Evolutionary conservation across 30 jellyfish, hydroid and myxozoan genomes (phyloP), one percentile per base, ranked within the genome.

Genomic region (Turritopsis dohrnii): DNA sequence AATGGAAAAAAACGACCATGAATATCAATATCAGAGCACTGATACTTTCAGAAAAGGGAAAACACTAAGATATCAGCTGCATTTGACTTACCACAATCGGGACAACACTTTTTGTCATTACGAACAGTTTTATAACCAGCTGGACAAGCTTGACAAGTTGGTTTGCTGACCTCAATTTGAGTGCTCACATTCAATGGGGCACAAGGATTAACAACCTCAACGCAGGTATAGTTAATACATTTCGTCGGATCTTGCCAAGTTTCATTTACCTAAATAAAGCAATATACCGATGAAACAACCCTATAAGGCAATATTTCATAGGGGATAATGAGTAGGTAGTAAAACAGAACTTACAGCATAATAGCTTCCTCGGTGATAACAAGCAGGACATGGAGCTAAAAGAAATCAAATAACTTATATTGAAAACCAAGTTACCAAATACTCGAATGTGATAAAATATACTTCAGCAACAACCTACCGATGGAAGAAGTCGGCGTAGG

Each of bases 171-270:
- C n/a, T 82, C 90, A 27, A 92, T 92, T 85, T 92, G 96, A 17
- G 88, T 83, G 76, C 86, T 85, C 79, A 29, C 72, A 77, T 92
- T 92, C 53, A 74, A 29, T 22, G 97, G 97, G 75, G 65, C 80
- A 73, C 97, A 92, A n/a, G 97, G 97, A 82, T 88, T 92, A 66
- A 86, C 76, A 20, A 92, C 96, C 29, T 83, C 90, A 1, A 30
- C 69, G 54, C 97, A 92, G 18, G 97, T 87, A 89, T 26, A 92
- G 80, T 92, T 92, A 60, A 53, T 89, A 85, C 97, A 92, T 52
- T 80, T 84, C 25, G 60, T 79, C 8, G 87, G 90, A 25, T 87
- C 96, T 41, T 90, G 73, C 97, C 97, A 92, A 16, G 92, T 92
- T 72, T 87, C 97, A 52, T 88, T 88, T 30, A 82, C 83, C 96